These are phyloP conservation scores for Diaprepes abbreviatus DNA, from an alignment of 2,888 invertebrate genomes.

Conservation along the genomic window DNA sequence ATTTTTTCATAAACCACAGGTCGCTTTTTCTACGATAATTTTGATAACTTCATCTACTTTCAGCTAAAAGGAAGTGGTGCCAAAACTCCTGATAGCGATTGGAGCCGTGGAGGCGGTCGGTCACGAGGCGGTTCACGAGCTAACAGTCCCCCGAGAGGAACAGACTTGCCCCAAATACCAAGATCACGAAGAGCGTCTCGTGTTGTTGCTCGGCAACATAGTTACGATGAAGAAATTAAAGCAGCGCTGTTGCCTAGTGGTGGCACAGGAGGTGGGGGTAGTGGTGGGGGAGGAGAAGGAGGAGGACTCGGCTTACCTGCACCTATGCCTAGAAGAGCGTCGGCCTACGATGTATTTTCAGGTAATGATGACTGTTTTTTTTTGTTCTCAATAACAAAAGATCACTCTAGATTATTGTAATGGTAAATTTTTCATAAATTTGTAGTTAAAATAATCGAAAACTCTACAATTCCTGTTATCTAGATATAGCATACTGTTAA, in stretches of 20 bases:
- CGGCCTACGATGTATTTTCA: conserved; percentile 88
- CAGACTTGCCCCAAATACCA: conserved; percentile 62
- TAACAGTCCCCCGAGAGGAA: conserved; percentile 72
- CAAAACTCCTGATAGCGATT: conserved; percentile 72
- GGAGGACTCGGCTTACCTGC: conserved; percentile 78
- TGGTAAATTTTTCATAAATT: too few species aligned
- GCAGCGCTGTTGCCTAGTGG: conserved; percentile 56
- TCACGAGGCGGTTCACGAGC: conserved; percentile 76
- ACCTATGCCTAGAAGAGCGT: conserved; percentile 83
- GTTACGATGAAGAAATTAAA: conserved; percentile 84
- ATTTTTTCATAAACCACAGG: too few species aligned
- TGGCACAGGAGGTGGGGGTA: conserved; percentile 54
- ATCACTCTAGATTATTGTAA: too few species aligned
- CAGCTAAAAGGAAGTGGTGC: conserved; percentile 78
- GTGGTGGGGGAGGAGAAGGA: conserved; percentile 69
- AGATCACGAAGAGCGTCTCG: conserved; percentile 73
- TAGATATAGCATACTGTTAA: too few species aligned
- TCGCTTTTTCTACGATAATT: too few species aligned
- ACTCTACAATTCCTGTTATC: too few species aligned
- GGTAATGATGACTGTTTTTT: too few species aligned
- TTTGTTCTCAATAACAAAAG: too few species aligned
- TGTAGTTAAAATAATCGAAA: too few species aligned
- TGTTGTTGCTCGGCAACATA: conserved; percentile 79
- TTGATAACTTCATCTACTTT: conserved; percentile 52
- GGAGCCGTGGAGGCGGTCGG: conserved; percentile 72